A percentile compares a stretch with the other conserved stretches of the same genome.
Conservation (phyloP, 1,140 invertebrate species). For the Condylostylus longicornis region DNA sequence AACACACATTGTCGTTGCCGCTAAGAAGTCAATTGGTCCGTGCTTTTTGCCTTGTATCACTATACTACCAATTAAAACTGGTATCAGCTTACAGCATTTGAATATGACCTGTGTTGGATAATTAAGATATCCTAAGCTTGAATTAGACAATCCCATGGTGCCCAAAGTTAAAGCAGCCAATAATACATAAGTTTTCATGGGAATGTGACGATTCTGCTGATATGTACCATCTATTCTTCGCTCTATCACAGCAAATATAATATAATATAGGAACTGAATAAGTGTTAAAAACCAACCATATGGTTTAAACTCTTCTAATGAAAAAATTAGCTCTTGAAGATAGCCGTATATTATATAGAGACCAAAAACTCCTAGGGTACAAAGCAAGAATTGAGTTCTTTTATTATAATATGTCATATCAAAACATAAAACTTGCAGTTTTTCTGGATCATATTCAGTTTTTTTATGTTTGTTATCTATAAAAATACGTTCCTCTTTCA, state of each 20-base stretch:
- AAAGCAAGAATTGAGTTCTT: conserved; percentile 57
- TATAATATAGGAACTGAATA: conserved; percentile 80
- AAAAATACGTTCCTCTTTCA: no score
- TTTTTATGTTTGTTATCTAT: no score
- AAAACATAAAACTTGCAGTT: conserved; percentile 54
- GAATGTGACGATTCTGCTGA: conserved; percentile 61
- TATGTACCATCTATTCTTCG: conserved; percentile 46
- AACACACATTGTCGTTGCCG: conserved; percentile 75
- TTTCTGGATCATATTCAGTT: conserved; percentile 23
- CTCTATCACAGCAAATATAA: conserved; percentile 65
- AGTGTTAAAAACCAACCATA: conserved; percentile 88
- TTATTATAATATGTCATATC: conserved; percentile 50
- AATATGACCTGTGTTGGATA: conserved; percentile 91
- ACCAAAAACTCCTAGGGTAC: conserved; percentile 64
- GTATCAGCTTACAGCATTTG: conserved; percentile 93
- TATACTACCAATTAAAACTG: conserved; percentile 82
- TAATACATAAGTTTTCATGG: conserved; percentile 61
- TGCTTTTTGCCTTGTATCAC: conserved; percentile 84
- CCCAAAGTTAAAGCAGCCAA: conserved; percentile 77
- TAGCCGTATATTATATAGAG: conserved; percentile 86
- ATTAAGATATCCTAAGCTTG: conserved; percentile 87
- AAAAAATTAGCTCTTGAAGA: conserved; percentile 86
- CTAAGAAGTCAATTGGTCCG: conserved; percentile 64
- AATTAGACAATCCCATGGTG: conserved; percentile 92
- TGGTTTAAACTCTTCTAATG: conserved; percentile 69